Evolutionary conservation across 92 coral and sea anemone species (phyloP).

Genomic region (Epizoanthus rinbou): DNA sequence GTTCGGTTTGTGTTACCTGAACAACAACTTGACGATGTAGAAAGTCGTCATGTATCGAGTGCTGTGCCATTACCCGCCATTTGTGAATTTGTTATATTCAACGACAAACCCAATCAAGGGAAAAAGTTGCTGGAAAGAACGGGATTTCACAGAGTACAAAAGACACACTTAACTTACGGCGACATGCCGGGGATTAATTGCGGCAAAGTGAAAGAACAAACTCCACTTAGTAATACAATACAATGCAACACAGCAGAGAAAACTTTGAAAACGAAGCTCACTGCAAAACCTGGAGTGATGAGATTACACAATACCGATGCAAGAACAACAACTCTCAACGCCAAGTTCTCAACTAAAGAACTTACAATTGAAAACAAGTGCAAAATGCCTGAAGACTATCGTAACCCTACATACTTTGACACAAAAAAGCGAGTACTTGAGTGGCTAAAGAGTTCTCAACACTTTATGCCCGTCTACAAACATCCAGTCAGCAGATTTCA

Average conservation of each 20-base stretch:
- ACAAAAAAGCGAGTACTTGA: slow-evolving; percentile 70
- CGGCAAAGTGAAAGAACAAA: slow-evolving; percentile 11
- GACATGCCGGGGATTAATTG: not conserved
- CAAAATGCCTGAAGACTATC: slow-evolving; percentile 73
- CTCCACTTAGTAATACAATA: not conserved
- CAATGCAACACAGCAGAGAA: not conserved
- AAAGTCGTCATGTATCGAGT: slow-evolving; percentile 12
- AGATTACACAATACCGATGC: not conserved
- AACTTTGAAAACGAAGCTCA: not conserved
- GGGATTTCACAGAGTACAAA: not conserved
- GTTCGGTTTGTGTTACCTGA: slow-evolving; percentile 72
- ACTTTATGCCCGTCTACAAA: slow-evolving; percentile 60
- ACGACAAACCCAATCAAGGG: slow-evolving; percentile 34
- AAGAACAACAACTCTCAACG: slow-evolving; percentile 23
- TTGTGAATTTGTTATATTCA: slow-evolving; percentile 78
- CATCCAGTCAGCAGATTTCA: slow-evolving; percentile 54
- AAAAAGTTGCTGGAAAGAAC: not conserved
- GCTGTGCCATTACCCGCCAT: slow-evolving; percentile 70
- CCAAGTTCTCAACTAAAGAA: slow-evolving; percentile 67
- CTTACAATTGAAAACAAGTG: slow-evolving; percentile 62
- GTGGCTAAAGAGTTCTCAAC: slow-evolving; percentile 69
- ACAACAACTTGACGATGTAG: slow-evolving; percentile 19
- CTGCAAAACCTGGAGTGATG: not conserved
- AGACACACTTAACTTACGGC: slow-evolving; percentile 10
- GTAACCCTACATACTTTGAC: slow-evolving; percentile 65